Evolutionary conservation across 2,113 vertebrate species (phyloP).

Genomic region (Myotis brandtii): DNA sequence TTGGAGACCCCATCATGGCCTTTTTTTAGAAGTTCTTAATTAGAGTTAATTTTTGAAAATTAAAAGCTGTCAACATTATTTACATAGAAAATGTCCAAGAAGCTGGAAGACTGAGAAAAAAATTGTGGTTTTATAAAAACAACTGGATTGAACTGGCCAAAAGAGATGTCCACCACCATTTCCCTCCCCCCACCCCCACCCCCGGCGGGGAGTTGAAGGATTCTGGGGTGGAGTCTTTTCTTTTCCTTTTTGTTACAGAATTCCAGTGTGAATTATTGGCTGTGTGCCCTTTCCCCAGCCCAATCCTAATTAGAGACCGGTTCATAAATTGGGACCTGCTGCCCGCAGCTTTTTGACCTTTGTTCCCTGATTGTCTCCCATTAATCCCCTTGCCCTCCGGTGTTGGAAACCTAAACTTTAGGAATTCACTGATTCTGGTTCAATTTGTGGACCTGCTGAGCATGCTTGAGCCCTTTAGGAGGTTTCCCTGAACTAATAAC

Average conservation of each 20-base stretch:
- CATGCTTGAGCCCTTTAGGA: not conserved
- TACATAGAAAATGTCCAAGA: constrained; percentile 8
- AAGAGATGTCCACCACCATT: not conserved
- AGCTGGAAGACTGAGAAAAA: not conserved
- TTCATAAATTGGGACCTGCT: not conserved
- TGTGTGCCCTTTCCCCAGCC: not conserved
- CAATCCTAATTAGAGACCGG: constrained; percentile 34
- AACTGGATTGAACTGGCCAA: not conserved
- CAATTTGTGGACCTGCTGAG: not conserved
- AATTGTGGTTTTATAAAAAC: not conserved
- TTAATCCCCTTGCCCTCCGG: not conserved
- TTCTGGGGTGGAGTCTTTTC: not conserved
- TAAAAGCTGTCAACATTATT: constrained; percentile 39
- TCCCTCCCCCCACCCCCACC: accelerated
- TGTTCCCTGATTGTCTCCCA: not conserved
- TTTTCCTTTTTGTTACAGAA: not conserved
- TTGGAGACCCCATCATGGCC: constrained; percentile 36
- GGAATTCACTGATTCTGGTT: not conserved
- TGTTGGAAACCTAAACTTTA: not conserved
- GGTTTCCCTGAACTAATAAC: constrained; percentile 36
- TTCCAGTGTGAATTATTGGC: not conserved
- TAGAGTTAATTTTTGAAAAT: constrained; percentile 40
- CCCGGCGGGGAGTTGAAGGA: not conserved
- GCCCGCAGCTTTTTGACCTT: constrained; percentile 29
- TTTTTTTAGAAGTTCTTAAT: constrained; percentile 51